These are phyloP conservation scores for Clepsis dumicolana DNA, from an alignment of 2,888 invertebrate species.

Conservation along the genomic window DNA sequence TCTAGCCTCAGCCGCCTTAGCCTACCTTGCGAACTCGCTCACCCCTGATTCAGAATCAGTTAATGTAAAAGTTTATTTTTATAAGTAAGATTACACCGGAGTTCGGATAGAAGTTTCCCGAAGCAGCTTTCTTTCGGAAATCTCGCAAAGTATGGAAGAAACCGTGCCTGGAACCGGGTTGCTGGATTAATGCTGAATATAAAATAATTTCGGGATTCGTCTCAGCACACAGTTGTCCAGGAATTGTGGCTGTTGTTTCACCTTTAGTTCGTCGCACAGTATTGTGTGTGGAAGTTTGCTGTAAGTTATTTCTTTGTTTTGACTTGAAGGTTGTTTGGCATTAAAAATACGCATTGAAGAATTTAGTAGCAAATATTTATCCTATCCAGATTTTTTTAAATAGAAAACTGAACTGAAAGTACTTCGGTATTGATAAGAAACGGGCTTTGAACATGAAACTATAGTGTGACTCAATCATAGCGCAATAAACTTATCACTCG, in stretches of 20 bases:
- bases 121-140: slow-evolving; percentile 81
- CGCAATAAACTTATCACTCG: no score
- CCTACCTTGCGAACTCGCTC: slow-evolving; percentile 75
- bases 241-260: slow-evolving; percentile 56
- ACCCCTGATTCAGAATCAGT: slow-evolving; percentile 84
- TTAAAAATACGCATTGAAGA: slow-evolving; percentile 15
- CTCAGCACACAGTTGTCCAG: slow-evolving; percentile 65
- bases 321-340: slow-evolving; percentile 26
- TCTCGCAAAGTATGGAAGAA: slow-evolving; percentile 79
- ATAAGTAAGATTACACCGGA: slow-evolving; percentile 86
- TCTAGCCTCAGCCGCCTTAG: slow-evolving; percentile 71
- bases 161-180: slow-evolving; percentile 72
- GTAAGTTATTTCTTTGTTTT: slow-evolving; percentile 31
- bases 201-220: slow-evolving; percentile 77
- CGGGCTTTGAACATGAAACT: no score
- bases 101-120: slow-evolving; percentile 78
- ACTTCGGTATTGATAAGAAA: background rate
- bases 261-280: slow-evolving; percentile 36
- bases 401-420: background rate
- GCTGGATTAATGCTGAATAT: slow-evolving; percentile 82
- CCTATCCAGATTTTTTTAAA: background rate
- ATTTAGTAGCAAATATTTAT: slow-evolving; percentile 4
- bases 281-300: slow-evolving; percentile 22
- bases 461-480: no score
- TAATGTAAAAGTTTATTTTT: slow-evolving; percentile 87